Base-by-base conservation (phyloP, 2,113 vertebrate genomes). In the Neotoma lepida region DNA sequence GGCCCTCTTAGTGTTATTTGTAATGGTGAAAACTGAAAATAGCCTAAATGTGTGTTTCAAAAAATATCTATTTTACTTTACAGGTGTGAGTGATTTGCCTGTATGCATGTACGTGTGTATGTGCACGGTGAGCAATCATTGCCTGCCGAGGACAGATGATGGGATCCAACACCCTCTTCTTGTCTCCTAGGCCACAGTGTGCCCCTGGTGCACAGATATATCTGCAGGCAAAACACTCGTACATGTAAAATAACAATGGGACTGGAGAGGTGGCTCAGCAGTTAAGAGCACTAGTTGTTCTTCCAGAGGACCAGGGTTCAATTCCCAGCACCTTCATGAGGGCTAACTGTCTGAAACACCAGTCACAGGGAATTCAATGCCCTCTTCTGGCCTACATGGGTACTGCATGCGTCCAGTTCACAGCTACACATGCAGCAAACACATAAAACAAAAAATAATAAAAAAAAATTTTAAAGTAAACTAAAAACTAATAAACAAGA, bases 1-100 rank as follows among this genome's bases (percentile, higher is more conserved):
- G n/a, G n/a, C n/a, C n/a, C n/a, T 88, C 58, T 92, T 64, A 85
- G 6, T n/a, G 33, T 35, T 68, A 68, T 35, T 68, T 64, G 33
- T 33, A 78, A 90, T 87, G 81, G 41, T 68, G 39, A 74, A 86
- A 49, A 24, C 78, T 28, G 73, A 82, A 96, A 93, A 39, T 51
- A 39, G n/a, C 71, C 49, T 85, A 88, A 88, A 41, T 88, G 41
- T 80, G n/a, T 56, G 58, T 51, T 78, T 78, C 9, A 63, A 63
- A 64, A 64, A 64, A 64, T 2, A 30, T 33, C 33, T 39, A 56
- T 24, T n/a, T 8, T 56, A 81, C 8, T 81, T 81, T 81, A 58
- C 6, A 58, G n/a, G 35, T 26, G 39, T 58, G 12, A 58, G n/a
- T 58, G n/a, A 58, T 39, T 22, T 81, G 18, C 35, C 10, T 81